phyloP scores from a whole-genome alignment of 2,113 vertebrate species.

The Nibea coibor region DNA sequence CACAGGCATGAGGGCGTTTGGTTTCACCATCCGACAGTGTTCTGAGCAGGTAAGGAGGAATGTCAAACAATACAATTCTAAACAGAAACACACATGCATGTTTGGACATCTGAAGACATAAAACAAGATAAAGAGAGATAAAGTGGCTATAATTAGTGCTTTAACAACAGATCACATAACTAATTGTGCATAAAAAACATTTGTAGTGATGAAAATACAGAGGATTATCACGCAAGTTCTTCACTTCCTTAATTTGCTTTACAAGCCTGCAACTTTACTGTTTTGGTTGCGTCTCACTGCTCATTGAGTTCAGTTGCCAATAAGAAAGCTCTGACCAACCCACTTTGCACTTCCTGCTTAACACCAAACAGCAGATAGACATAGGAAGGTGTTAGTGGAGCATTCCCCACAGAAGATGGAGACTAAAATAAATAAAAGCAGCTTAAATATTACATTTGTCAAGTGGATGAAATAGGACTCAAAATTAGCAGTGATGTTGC shows the following conservation, averaged over 20 bases:
- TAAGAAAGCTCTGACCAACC: not conserved
- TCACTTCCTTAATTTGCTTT: not conserved
- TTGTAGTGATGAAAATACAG: not conserved
- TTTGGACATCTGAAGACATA: not conserved
- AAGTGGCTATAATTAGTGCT: not conserved
- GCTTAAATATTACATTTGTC: not conserved
- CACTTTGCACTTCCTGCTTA: not conserved
- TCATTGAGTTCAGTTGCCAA: too few species aligned
- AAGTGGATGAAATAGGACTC: not conserved
- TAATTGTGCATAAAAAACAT: not conserved
- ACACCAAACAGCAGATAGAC: not conserved
- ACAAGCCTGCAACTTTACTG: not conserved
- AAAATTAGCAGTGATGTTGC: not conserved
- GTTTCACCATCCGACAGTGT: conserved; percentile 93
- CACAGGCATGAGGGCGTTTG: conserved; percentile 91
- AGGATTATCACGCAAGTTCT: not conserved
- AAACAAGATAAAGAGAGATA: not conserved
- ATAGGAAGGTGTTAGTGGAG: too few species aligned
- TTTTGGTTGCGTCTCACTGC: not conserved
- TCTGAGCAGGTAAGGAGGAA: conserved; percentile 87
- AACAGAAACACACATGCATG: conserved; percentile 4
- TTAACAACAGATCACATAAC: not conserved
- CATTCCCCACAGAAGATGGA: not conserved
- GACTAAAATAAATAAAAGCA: conserved; percentile 11
- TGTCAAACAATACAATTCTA: not conserved